A percentile compares a stretch with the other conserved stretches of the same genome.
Conservation (phyloP, 2,888 invertebrate species). For the Thyatira batis region DNA sequence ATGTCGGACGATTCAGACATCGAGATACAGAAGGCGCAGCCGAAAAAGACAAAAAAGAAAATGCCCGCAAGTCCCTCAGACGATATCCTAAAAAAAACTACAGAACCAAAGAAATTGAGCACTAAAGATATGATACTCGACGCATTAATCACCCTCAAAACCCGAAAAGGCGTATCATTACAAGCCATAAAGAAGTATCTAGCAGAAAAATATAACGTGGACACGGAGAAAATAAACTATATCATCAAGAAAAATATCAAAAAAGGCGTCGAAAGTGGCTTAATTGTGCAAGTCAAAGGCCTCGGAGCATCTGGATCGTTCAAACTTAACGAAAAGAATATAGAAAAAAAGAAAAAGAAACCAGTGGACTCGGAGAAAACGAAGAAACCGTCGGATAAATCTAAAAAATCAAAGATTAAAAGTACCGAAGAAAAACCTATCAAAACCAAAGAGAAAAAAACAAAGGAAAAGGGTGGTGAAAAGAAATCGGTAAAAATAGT, state of each 20-base stretch:
- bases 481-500: slow-evolving; percentile 1
- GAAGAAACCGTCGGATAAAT: slow-evolving; percentile 20
- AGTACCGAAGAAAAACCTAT: slow-evolving; percentile 12
- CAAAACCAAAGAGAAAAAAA: slow-evolving; percentile 7
- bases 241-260: slow-evolving; percentile 63
- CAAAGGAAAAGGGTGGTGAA: neutral
- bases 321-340: slow-evolving; percentile 45
- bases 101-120: slow-evolving; percentile 48
- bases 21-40: slow-evolving; percentile 36
- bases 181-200: slow-evolving; percentile 69
- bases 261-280: slow-evolving; percentile 55
- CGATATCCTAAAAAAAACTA: slow-evolving; percentile 24
- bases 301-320: slow-evolving; percentile 67
- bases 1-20: slow-evolving; percentile 39
- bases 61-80: slow-evolving; percentile 33
- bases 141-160: slow-evolving; percentile 52
- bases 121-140: slow-evolving; percentile 63
- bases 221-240: slow-evolving; percentile 54
- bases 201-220: slow-evolving; percentile 49
- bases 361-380: slow-evolving; percentile 16
- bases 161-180: slow-evolving; percentile 63
- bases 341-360: slow-evolving; percentile 35
- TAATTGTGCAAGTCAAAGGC: slow-evolving; percentile 60
- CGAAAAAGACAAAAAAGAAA: slow-evolving; percentile 31
- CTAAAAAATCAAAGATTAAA: slow-evolving; percentile 11